These are phyloP conservation scores for Butastur rufipennis DNA, from an alignment of 2,113 vertebrate species.

Conservation along the genomic window DNA sequence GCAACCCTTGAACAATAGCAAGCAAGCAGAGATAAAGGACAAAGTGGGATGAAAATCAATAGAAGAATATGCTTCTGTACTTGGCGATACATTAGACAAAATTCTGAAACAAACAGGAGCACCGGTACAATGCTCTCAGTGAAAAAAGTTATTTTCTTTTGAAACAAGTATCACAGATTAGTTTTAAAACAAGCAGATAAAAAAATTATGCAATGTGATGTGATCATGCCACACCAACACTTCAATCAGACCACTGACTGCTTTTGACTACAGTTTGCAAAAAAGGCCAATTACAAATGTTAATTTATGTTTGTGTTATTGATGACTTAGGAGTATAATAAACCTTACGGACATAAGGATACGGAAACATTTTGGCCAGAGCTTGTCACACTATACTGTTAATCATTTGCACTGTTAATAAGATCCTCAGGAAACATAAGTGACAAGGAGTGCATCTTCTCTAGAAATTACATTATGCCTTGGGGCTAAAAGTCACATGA, in stretches of 20 bases:
- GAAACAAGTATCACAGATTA: background rate
- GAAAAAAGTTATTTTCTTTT: background rate
- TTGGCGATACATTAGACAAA: background rate
- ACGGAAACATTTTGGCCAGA: background rate
- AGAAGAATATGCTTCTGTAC: background rate
- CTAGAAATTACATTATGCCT: background rate
- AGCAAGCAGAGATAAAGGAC: conserved; percentile 71
- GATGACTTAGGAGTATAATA: background rate
- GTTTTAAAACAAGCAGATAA: background rate
- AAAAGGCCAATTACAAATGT: background rate
- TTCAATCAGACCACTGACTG: background rate
- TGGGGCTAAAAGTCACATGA: background rate
- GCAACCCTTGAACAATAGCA: conserved; percentile 75
- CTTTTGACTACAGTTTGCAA: background rate
- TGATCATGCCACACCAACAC: fast-evolving
- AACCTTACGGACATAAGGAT: background rate
- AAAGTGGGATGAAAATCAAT: conserved; percentile 46
- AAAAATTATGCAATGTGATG: fast-evolving
- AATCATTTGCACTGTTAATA: background rate
- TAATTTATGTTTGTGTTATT: background rate
- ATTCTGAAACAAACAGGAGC: background rate
- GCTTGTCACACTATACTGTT: background rate
- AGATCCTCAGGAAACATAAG: background rate
- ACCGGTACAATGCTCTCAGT: background rate
- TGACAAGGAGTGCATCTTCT: background rate